Evolutionary conservation across 2,113 vertebrate species (phyloP), one percentile per base, ranked within the genome.

Genomic region (Eidolon helvum): DNA sequence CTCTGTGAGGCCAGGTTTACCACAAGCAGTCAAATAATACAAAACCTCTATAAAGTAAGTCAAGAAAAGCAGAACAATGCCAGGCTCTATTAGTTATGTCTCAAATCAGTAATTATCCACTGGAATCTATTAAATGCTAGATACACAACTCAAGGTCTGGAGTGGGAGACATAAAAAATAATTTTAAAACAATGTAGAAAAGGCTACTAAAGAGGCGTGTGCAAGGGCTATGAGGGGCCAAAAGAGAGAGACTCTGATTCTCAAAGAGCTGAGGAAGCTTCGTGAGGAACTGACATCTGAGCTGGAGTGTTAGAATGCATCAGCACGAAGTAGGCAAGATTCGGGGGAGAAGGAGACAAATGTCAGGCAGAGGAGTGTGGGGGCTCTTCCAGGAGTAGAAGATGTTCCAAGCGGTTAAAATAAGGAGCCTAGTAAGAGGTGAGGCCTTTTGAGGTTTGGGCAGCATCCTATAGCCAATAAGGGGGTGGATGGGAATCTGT

Each of bases 11-110:
- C 30, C 55, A 65, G 35, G 40, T 94, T 71, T 78, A 72, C 53
- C 30, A 88, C 66, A 85, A 33, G 33, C 35, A 63, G 43, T 43
- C 88, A 35, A 92, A 74, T 55, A 63, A 43, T 15, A 72, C 30
- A 90, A 97, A 93, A 59, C 14, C 15, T 86, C 71, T 72, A 72
- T 78, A 33, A 95, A 80, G 50, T 28, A 40, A 72, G 26, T 87
- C 86, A 78, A 63, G 40, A 75, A 59, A 84, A 90, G 22, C 12
- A n/a, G 35, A 71, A 72, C n/a, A 40, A 85, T 0, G 30, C 7
- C 87, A 75, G 24, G 10, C n/a, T 33, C 5, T 50, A 43, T 26
- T 33, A 57, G 48, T 30, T 84, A 35, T 48, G 3, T 74, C 72
- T 57, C 59, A 50, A 74, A 38, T 77, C 66, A 75, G 33, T 77